Evolutionary conservation across 2,797 vertebrate species (phyloP).

Genomic region (Acanthurus tractus): DNA sequence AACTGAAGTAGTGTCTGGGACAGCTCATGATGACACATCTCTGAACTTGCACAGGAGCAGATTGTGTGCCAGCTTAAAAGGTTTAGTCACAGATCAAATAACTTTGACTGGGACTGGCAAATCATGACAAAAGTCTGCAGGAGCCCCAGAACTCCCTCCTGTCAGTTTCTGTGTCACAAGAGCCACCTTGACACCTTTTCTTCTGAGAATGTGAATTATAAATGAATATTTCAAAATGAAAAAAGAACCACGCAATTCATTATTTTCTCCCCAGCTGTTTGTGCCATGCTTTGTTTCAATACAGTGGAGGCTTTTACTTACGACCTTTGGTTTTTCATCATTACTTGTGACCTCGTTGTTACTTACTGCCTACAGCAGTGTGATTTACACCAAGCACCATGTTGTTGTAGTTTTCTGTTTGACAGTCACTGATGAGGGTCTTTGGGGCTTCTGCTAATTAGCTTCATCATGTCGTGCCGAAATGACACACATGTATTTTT

Average conservation of each 20-base stretch:
- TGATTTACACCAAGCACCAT: constrained; percentile 34
- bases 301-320: background rate
- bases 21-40: background rate
- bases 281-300: background rate
- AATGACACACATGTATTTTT: constrained; percentile 4
- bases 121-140: background rate
- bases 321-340: background rate
- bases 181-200: background rate
- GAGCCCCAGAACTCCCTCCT: background rate
- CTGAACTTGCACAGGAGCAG: background rate
- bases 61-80: background rate
- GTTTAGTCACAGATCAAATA: constrained; percentile 1
- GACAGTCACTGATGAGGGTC: constrained; percentile 33
- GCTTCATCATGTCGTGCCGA: constrained; percentile 26
- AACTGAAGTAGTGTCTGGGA: background rate
- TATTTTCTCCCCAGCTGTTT: background rate
- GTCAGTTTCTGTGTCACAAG: background rate
- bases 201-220: background rate
- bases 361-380: constrained; percentile 24
- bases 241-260: background rate
- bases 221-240: background rate
- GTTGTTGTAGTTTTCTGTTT: constrained; percentile 16
- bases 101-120: background rate
- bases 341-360: background rate
- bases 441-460: constrained; percentile 44